These are phyloP conservation scores for Apodemia duryi DNA, from an alignment of 2,888 invertebrate species.

Conservation along the genomic window DNA sequence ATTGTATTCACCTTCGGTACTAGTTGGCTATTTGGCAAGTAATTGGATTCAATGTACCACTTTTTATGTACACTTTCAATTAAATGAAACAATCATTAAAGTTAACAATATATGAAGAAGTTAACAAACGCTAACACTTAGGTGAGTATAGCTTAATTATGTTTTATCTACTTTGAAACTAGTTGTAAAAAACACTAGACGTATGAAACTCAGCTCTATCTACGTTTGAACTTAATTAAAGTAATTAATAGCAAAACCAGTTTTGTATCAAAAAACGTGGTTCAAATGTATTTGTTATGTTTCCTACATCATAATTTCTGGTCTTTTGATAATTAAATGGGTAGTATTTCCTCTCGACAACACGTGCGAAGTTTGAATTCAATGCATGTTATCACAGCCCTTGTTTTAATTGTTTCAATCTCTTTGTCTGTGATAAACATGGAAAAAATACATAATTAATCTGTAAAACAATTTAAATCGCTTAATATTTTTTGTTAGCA, in stretches of 20 bases:
- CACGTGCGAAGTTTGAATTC: slow-evolving; percentile 8
- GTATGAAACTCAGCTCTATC: slow-evolving; percentile 6
- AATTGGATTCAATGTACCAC: no score
- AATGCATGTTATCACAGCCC: slow-evolving; percentile 10
- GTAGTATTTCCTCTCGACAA: slow-evolving; percentile 3
- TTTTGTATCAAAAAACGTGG: slow-evolving; percentile 13
- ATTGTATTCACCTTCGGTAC: no score
- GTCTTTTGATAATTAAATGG: slow-evolving; percentile 9
- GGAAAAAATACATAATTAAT: slow-evolving; percentile 11
- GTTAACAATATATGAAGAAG: not conserved
- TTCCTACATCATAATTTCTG: slow-evolving; percentile 14
- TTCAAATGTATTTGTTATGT: slow-evolving; percentile 8
- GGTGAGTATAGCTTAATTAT: slow-evolving; percentile 4
- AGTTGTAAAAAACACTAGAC: slow-evolving; percentile 5
- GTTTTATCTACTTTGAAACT: slow-evolving; percentile 5
- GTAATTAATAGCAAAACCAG: slow-evolving; percentile 3
- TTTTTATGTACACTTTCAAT: no score
- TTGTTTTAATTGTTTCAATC: slow-evolving; percentile 3
- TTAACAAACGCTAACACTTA: not conserved
- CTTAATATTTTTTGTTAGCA: slow-evolving; percentile 14
- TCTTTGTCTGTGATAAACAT: not conserved
- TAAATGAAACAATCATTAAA: not conserved
- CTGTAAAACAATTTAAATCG: slow-evolving; percentile 4
- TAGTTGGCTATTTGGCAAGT: no score
- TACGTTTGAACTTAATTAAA: not conserved